phyloP scores from a whole-genome alignment of 2,888 invertebrate genomes.

The Mylabris sibirica region DNA sequence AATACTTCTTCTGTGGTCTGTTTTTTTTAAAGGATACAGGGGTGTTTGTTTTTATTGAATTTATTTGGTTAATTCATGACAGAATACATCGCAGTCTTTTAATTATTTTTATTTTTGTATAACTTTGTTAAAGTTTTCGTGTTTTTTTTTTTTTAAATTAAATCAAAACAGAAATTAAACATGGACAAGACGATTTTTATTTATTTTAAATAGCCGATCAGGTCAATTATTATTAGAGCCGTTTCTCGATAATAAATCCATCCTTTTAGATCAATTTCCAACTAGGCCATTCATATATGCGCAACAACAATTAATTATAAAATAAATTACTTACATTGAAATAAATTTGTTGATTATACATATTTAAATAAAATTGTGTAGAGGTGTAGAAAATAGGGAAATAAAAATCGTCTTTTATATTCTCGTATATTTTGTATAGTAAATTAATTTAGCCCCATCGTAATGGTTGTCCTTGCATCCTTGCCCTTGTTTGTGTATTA shows the following conservation, averaged over 20 bases:
- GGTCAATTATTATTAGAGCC: not conserved
- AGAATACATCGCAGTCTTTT: slow-evolving; percentile 32
- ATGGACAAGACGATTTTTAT: not conserved
- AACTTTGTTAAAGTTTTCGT: slow-evolving; percentile 12
- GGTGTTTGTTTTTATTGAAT: not conserved
- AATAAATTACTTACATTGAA: not conserved
- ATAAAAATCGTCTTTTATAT: slow-evolving; percentile 19
- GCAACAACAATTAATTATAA: slow-evolving; percentile 2
- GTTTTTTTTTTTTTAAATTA: not conserved
- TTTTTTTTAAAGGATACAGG: not conserved
- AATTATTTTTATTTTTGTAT: slow-evolving; percentile 21
- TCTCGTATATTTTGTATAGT: not conserved
- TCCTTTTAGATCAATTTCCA: not conserved
- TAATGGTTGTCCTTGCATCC: slow-evolving; percentile 62
- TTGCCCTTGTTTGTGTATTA: slow-evolving; percentile 58
- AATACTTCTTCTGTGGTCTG: not conserved
- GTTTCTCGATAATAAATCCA: not conserved
- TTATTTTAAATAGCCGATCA: not conserved
- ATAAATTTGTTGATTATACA: slow-evolving; percentile 7
- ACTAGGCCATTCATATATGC: slow-evolving; percentile 33
- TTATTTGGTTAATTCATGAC: not conserved
- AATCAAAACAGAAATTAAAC: not conserved
- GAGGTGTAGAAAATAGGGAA: not conserved
- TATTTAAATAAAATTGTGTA: not conserved
- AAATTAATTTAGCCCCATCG: slow-evolving; percentile 60